Evolutionary conservation across 2,113 vertebrate species (phyloP), one percentile per base, ranked within the genome.

Genomic region (Poecile atricapillus): DNA sequence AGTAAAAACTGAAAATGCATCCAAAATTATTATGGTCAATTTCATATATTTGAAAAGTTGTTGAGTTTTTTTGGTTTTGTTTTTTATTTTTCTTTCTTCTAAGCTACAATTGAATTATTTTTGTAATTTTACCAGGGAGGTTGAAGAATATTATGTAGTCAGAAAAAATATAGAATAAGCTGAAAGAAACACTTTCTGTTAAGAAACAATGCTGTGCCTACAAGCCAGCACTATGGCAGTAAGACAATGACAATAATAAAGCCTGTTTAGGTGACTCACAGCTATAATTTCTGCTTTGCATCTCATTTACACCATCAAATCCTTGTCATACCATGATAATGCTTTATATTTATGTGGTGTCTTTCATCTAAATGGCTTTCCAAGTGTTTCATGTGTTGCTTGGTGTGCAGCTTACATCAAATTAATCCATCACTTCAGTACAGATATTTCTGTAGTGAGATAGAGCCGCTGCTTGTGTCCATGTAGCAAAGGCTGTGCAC

Each of bases 261-360:
- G 71, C 58, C 30, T 73, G 20, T 85, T 87, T 23, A 78, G 71
- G 79, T 96, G 93, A 95, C 90, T 96, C 85, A 86, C 35, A 39
- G 60, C 69, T 90, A 90, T 95, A 88, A 69, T 94, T 96, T 93
- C 89, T 94, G 71, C 21, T 94, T 93, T 94, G 50, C 70, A 88
- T 90, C 63, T 91, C 46, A 39, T 92, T 95, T 92, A 78, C 56
- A 59, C 28, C 3, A 4, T 81, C 71, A 89, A 86, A 80, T 56
- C 50, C 75, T 67, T 93, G 85, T 92, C 75, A 81, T 37, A 1
- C 50, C 49, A 52, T 1, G 19, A 74, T 74, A 70, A 83, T 83
- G 68, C 17, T 80, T 89, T 87, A 44, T 82, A 70, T 94, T 95
- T 97, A 80, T 65, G 37, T 39, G 44, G 58, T 53, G 35, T 39